Evolutionary conservation across 2,113 vertebrate genomes (phyloP), one percentile per base, ranked within the genome.

Genomic region (Tetrao urogallus): DNA sequence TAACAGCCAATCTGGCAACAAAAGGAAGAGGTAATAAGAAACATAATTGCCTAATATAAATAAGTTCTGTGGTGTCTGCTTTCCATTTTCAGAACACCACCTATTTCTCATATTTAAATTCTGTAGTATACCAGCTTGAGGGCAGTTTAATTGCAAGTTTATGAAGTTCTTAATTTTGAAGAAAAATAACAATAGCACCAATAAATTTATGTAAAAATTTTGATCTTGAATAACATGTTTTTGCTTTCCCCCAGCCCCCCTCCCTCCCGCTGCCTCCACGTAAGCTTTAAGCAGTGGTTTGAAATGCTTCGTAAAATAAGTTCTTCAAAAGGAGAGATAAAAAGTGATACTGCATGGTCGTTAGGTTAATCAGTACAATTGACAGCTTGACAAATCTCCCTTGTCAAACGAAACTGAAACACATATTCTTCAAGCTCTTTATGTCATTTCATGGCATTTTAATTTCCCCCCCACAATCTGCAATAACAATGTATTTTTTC

Each of bases 41-140:
- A 60, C 70, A n/a, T 92, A 95, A 96, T 96, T 97, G 92, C 66
- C 65, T 95, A 73, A 88, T 93, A 94, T 92, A 97, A 97, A 96
- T 94, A 93, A 97, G 47, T 30, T 92, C 84, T 92, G 43, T 47
- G 63, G 79, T 97, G 66, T 50, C 77, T 97, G n/a, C 86, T 95
- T 97, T 94, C 78, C 27, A 27, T 88, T 96, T 96, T 92, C 69
- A 94, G 97, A 97, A 91, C 73, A 72, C 36, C 63, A 93, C 74
- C 84, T 97, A 95, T 95, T 95, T 67, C 85, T 90, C 57, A 8
- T 74, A 63, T 65, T 73, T 85, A 80, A 95, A 85, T 89, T 40
- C 24, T 56, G 36, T 28, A 13, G 20, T 64, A 8, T 63, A 50
- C 43, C 21, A 52, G 64, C 40, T 28, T 43, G 40, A 85, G 28